A percentile compares a stretch with the other conserved stretches of the same genome.
phyloP scores from a whole-genome alignment of 2,113 vertebrate genomes.

The Lichenostomus cassidix region DNA sequence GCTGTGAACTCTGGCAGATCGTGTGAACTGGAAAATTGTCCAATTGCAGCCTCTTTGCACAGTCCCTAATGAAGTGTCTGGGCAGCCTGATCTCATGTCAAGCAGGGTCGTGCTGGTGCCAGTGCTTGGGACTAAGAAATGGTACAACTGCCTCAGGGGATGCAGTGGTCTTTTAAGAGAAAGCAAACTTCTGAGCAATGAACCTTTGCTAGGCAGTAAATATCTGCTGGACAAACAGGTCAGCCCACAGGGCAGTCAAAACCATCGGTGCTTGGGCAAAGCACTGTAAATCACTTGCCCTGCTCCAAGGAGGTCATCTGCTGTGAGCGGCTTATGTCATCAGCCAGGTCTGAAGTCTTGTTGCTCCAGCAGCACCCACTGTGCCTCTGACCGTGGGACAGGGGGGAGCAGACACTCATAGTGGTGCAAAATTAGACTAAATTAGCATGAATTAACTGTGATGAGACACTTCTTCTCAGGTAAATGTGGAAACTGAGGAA shows the following conservation, averaged over 20 bases:
- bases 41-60: not conserved
- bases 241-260: not conserved
- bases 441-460: not conserved
- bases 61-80: not conserved
- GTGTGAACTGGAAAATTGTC: not conserved
- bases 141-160: not conserved
- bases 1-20: not conserved
- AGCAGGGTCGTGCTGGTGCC: not conserved
- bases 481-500: not conserved
- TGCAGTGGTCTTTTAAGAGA: not conserved
- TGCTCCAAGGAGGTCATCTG: not conserved
- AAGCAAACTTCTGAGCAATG: not conserved
- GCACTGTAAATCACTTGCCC: fast-evolving
- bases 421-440: not conserved
- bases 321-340: not conserved
- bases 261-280: not conserved
- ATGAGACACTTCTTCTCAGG: not conserved
- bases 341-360: fast-evolving
- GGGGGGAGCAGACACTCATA: not conserved
- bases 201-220: not conserved
- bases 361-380: fast-evolving
- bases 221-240: not conserved
- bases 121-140: not conserved
- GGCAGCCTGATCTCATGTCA: not conserved
- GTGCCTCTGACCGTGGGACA: fast-evolving